A percentile compares a stretch with the other conserved stretches of the same genome.
Evolutionary conservation across 2,113 vertebrate genomes (phyloP).

Genomic region (Saccopteryx bilineata): DNA sequence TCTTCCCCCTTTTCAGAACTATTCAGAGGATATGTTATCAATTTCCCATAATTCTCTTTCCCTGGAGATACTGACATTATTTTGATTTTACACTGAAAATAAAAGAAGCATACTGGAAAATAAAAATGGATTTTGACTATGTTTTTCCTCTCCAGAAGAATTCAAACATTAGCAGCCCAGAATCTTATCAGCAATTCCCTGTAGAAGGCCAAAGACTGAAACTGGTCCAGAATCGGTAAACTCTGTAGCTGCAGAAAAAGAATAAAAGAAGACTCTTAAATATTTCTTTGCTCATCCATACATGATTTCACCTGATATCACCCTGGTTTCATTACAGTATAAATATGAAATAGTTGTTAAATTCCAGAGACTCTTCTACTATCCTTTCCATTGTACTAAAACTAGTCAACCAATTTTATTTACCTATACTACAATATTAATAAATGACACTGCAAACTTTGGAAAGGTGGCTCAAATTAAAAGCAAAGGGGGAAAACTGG

Average conservation of each 20-base stretch:
- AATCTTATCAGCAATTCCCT: not conserved
- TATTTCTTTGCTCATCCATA: not conserved
- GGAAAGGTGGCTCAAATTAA: not conserved
- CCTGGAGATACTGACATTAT: not conserved
- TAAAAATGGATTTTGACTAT: slow-evolving; percentile 40
- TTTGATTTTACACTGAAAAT: slow-evolving; percentile 57
- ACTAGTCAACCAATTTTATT: not conserved
- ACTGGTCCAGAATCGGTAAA: not conserved
- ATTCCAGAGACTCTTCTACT: not conserved
- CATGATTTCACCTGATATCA: not conserved
- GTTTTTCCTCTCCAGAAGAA: not conserved
- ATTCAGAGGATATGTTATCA: not conserved
- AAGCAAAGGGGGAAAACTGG: not conserved
- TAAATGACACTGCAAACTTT: not conserved
- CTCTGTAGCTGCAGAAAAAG: not conserved
- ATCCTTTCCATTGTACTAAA: not conserved
- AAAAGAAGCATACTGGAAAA: not conserved
- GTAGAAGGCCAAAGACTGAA: not conserved
- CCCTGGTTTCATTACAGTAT: not conserved
- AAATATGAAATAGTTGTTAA: not conserved
- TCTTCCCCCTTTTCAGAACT: not conserved
- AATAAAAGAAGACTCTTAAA: not conserved
- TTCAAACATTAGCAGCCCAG: not conserved
- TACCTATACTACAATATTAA: not conserved
- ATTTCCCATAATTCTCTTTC: not conserved